Conservation (phyloP, 2,797 vertebrate genomes). For the Myotis pilosus region DNA sequence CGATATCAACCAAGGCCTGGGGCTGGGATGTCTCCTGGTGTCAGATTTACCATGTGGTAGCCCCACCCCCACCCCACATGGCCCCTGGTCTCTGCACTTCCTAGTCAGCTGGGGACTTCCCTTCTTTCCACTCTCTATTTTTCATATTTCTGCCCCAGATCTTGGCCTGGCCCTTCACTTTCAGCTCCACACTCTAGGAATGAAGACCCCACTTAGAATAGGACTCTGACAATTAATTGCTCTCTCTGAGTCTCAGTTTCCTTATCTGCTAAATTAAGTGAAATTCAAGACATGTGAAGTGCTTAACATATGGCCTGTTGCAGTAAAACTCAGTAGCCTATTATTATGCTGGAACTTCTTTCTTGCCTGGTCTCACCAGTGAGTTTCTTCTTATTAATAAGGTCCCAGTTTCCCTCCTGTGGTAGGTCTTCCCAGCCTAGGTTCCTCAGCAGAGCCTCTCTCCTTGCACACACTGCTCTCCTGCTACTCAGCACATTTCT, state of each 20-base stretch:
- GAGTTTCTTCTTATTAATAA: not conserved
- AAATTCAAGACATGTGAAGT: rapidly evolving
- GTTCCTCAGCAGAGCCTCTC: not conserved
- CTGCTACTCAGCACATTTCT: not conserved
- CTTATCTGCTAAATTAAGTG: not conserved
- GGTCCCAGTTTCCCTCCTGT: not conserved
- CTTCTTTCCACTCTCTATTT: not conserved
- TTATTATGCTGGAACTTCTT: not conserved
- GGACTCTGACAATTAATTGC: not conserved
- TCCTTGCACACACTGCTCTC: not conserved
- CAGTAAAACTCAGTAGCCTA: not conserved
- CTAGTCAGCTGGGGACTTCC: not conserved
- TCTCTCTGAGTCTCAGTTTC: not conserved
- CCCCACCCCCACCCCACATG: not conserved
- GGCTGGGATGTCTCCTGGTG: not conserved
- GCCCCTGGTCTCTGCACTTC: not conserved
- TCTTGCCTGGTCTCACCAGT: not conserved
- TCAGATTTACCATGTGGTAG: not conserved
- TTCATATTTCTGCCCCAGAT: not conserved
- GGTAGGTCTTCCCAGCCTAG: not conserved
- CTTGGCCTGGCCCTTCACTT: not conserved
- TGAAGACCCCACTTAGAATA: not conserved
- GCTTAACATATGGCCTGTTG: no score
- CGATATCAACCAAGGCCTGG: not conserved
- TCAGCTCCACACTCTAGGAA: not conserved